phyloP scores from a whole-genome alignment of 2,797 vertebrate species.

The Schizopygopsis pylzovi region DNA sequence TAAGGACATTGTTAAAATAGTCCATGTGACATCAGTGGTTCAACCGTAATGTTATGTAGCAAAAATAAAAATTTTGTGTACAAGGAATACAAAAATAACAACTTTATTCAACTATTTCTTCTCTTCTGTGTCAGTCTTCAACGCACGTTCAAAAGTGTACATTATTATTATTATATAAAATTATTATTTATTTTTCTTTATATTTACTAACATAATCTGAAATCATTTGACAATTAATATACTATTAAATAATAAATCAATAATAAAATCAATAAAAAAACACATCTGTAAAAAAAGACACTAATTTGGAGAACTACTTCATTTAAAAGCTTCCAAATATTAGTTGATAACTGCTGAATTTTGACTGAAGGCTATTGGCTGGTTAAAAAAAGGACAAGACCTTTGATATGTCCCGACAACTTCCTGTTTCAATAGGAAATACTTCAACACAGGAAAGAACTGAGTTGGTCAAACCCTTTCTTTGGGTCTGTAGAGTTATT shows the following conservation, averaged over 20 bases:
- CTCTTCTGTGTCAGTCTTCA: too few relatives aligned
- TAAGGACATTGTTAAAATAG: not conserved
- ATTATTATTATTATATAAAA: not conserved
- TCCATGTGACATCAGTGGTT: not conserved
- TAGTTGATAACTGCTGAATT: not conserved
- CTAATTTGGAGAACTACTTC: not conserved
- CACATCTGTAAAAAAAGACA: not conserved
- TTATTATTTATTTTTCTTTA: not conserved
- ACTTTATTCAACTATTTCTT: not conserved
- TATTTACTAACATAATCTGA: not conserved
- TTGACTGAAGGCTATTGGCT: not conserved
- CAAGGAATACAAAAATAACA: not conserved
- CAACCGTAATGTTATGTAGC: not conserved
- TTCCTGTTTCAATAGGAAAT: constrained; percentile 13
- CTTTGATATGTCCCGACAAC: not conserved
- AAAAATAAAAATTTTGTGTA: not conserved
- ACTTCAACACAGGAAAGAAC: constrained; percentile 16
- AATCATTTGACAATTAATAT: not conserved
- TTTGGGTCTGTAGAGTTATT: not conserved
- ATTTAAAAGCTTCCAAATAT: not conserved
- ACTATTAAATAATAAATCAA: not conserved
- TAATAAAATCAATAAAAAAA: not conserved
- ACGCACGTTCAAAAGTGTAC: too few relatives aligned
- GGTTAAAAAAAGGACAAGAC: not conserved
- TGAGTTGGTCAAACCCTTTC: not conserved